Conservation (phyloP, 1,140 invertebrate genomes). For the Tribolium madens region DNA sequence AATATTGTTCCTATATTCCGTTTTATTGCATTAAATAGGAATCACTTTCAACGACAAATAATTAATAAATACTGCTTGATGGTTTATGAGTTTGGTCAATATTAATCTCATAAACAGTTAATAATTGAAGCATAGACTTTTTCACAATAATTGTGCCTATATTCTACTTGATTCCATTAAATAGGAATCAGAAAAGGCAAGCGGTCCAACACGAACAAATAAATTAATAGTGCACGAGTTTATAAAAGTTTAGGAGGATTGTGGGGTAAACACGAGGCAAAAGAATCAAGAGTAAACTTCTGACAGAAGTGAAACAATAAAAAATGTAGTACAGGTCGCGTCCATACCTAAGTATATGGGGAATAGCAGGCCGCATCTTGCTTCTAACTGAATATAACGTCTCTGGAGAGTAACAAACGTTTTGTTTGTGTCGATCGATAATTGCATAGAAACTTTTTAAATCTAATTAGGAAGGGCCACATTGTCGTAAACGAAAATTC, state of each 20-base stretch:
- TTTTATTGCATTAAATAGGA: too few relatives aligned
- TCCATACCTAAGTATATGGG: constrained; percentile 33
- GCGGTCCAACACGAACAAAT: constrained; percentile 13
- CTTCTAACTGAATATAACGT: constrained; percentile 22
- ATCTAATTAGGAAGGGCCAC: constrained; percentile 4
- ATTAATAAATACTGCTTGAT: too few relatives aligned
- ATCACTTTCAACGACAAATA: too few relatives aligned
- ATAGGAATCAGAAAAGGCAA: background rate
- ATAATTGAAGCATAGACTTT: too few relatives aligned
- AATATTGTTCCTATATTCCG: too few relatives aligned
- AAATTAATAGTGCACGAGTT: constrained; percentile 40
- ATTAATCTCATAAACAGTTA: too few relatives aligned
- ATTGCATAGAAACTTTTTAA: constrained; percentile 37
- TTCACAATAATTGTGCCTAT: too few relatives aligned
- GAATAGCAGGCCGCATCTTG: constrained; percentile 18
- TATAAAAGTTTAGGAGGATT: constrained; percentile 39
- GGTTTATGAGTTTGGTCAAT: too few relatives aligned
- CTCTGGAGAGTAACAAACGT: constrained; percentile 10
- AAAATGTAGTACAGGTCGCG: constrained; percentile 39
- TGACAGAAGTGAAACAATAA: constrained; percentile 41
- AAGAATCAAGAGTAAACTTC: constrained; percentile 39
- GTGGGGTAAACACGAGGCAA: constrained; percentile 21
- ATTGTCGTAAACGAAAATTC: constrained; percentile 6
- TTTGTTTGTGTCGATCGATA: constrained; percentile 36
- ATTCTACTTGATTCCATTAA: background rate